Evolutionary conservation across 2,888 invertebrate species (phyloP), one percentile per base, ranked within the genome.

Genomic region (Ophioninae sp.): DNA sequence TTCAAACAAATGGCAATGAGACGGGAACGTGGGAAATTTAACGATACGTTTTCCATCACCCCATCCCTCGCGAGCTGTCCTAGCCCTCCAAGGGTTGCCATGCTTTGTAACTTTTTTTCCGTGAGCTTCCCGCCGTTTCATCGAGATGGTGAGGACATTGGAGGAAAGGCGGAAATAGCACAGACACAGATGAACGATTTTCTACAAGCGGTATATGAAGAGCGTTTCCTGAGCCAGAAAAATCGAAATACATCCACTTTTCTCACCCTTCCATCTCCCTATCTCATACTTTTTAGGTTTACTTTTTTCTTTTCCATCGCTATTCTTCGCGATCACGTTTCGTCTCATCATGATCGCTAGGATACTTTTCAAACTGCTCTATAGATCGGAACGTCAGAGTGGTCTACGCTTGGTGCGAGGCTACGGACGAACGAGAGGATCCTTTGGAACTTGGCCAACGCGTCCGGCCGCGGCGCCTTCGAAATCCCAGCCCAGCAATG

Each of bases 1-100:
- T 77, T 64, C 59, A n/a, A 44, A 71, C 41, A 41, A 22, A 77
- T 63, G 64, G 22, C 64, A 72, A 74, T 78, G 74, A 63, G 30
- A 64, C 51, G 51, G 58, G 37, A 37, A 20, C 13, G 44, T 30
- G 64, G 20, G 74, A 17, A 22, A 22, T 58, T 69, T 65, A 71
- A 69, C 74, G 69, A 75, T 79, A 79, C 69, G 74, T 75, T 82
- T 82, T 79, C 82, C 82, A 82, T 82, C 75, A 79, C 41, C 65
- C 64, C 74, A 65, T 79, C 61, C 79, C 58, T 64, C 74, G 59
- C 8, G 37, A 63, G 73, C 44, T 41, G 39, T 37, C 65, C 63
- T 51, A 61, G 17, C 77, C 30, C 68, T 79, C 64, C 22, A 58
- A 51, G 51, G 51, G 74, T 79, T 64, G 41, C 61, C 10, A 63